phyloP scores from a whole-genome alignment of 2,113 vertebrate species.

The Egretta garzetta region DNA sequence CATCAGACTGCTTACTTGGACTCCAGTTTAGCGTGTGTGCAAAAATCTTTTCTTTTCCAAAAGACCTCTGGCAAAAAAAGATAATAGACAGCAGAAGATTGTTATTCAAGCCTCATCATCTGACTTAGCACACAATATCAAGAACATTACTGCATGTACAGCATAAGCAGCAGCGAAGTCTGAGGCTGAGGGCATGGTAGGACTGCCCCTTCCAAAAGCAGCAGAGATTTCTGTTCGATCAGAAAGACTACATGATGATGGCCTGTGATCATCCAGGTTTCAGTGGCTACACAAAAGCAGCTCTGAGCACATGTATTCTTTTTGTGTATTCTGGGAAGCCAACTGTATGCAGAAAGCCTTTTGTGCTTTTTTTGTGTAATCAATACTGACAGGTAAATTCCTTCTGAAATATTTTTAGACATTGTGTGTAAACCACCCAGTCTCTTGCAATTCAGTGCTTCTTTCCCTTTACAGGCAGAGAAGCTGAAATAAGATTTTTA shows the following conservation, averaged over 20 bases:
- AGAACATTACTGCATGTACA: neutral
- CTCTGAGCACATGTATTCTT: neutral
- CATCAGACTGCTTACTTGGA: neutral
- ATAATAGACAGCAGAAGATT: too few species aligned
- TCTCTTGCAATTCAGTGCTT: neutral
- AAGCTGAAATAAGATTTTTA: neutral
- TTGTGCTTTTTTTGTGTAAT: neutral
- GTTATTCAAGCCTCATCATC: neutral
- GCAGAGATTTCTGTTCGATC: neutral
- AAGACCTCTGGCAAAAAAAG: neutral
- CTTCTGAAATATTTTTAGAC: neutral
- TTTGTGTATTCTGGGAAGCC: neutral
- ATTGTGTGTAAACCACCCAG: neutral
- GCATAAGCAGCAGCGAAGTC: rapidly evolving
- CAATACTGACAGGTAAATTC: neutral
- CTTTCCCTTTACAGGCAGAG: neutral
- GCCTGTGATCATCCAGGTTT: neutral
- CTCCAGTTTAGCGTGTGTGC: neutral
- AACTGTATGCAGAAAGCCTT: neutral
- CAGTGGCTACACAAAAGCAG: neutral
- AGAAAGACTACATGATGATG: neutral
- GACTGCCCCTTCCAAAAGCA: neutral
- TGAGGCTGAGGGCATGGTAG: neutral
- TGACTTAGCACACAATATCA: neutral
- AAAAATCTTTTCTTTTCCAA: neutral